These are phyloP conservation scores for Acanthornis magna DNA, from an alignment of 2,797 vertebrate species.

Conservation along the genomic window DNA sequence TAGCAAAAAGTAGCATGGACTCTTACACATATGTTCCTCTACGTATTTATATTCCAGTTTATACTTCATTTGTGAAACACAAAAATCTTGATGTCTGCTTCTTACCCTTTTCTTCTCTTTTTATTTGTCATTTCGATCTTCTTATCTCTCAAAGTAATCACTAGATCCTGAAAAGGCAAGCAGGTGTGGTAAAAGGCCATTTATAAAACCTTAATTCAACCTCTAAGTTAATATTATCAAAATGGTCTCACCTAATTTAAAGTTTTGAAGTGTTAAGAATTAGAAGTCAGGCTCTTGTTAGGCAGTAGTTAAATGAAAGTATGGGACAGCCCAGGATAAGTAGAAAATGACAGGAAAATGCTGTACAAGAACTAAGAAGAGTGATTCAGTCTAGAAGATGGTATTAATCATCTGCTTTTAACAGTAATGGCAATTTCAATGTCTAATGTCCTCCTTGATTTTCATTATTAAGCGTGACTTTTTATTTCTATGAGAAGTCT, in stretches of 20 bases:
- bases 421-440: neutral
- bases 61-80: neutral
- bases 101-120: neutral
- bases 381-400: neutral
- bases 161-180: neutral
- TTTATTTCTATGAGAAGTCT: neutral
- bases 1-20: too few relatives aligned
- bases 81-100: neutral
- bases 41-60: neutral
- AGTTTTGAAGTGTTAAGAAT: neutral
- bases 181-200: rapidly evolving
- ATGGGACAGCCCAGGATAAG: neutral
- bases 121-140: neutral
- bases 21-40: neutral
- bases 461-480: neutral
- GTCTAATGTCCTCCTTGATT: neutral
- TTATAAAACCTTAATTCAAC: neutral
- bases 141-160: neutral
- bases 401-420: neutral
- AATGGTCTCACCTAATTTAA: rapidly evolving
- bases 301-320: too few relatives aligned
- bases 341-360: neutral
- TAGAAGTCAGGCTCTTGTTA: neutral
- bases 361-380: neutral
- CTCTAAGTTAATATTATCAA: neutral